phyloP scores from a whole-genome alignment of 2,113 vertebrate species.

The Calypte anna region DNA sequence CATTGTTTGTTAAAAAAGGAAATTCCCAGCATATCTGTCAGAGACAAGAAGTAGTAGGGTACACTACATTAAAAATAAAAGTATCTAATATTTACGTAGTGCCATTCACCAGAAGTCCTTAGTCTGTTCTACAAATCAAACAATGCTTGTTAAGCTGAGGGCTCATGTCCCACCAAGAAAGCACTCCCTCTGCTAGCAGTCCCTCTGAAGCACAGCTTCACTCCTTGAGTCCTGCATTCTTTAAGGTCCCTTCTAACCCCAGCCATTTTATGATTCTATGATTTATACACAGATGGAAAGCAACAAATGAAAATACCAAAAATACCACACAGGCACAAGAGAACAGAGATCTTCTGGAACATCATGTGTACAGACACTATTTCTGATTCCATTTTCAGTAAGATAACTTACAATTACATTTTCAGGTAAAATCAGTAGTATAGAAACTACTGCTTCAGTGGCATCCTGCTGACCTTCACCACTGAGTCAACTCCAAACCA shows the following conservation, averaged over 20 bases:
- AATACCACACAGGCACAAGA: neutral
- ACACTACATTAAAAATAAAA: neutral
- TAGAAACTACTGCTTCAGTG: neutral
- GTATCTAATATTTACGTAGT: neutral
- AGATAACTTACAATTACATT: neutral
- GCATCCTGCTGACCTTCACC: neutral
- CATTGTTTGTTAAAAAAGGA: slow-evolving; percentile 39
- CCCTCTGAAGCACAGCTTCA: neutral
- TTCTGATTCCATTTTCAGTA: neutral
- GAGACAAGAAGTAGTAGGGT: neutral
- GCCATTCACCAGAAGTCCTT: neutral
- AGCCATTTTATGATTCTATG: no score
- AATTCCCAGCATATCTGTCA: slow-evolving; percentile 50
- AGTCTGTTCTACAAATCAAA: neutral
- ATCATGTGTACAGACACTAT: neutral
- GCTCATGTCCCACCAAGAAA: neutral
- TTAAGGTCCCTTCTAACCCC: no score
- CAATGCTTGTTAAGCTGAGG: neutral
- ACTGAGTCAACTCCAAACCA: neutral
- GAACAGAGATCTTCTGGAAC: neutral
- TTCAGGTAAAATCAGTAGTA: neutral
- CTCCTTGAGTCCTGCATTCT: neutral
- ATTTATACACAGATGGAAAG: neutral
- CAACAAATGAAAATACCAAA: neutral
- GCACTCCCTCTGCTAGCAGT: neutral